These are phyloP conservation scores for Piprites chloris DNA, from an alignment of 2,113 vertebrate genomes.

Conservation along the genomic window DNA sequence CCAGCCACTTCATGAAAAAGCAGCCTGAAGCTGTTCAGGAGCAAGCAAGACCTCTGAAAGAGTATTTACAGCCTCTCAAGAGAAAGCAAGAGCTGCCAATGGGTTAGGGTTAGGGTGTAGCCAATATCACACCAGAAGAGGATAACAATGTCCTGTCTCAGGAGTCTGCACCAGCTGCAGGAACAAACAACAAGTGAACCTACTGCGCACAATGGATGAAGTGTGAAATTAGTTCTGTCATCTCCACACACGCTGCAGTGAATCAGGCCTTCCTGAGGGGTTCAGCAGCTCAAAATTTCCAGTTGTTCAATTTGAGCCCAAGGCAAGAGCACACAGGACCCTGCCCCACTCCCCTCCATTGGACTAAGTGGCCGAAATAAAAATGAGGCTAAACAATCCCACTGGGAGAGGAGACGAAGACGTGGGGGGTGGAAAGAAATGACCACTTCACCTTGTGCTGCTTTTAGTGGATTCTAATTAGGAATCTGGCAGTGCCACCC, in stretches of 20 bases:
- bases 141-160: background rate
- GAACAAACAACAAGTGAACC: background rate
- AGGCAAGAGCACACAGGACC: background rate
- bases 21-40: background rate
- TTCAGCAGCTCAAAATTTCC: background rate
- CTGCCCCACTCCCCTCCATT: background rate
- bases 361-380: background rate
- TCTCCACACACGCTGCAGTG: background rate
- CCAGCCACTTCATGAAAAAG: background rate
- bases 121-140: background rate
- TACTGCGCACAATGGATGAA: slow-evolving; percentile 29
- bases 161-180: slow-evolving; percentile 15
- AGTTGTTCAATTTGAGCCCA: background rate
- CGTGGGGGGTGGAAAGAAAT: background rate
- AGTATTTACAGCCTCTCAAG: background rate
- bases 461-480: slow-evolving; percentile 67
- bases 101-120: fast-evolving
- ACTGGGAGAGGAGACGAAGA: background rate
- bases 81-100: background rate
- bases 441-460: slow-evolving; percentile 24
- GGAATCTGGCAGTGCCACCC: slow-evolving; percentile 58
- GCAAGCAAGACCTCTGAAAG: background rate
- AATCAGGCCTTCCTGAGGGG: background rate
- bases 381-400: background rate
- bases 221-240: slow-evolving; percentile 48